Percentiles rank a stretch among this genome's conserved stretches.
Evolutionary conservation across 2,888 invertebrate genomes (phyloP).

Genomic region (Leptinotarsa rubiginosa): DNA sequence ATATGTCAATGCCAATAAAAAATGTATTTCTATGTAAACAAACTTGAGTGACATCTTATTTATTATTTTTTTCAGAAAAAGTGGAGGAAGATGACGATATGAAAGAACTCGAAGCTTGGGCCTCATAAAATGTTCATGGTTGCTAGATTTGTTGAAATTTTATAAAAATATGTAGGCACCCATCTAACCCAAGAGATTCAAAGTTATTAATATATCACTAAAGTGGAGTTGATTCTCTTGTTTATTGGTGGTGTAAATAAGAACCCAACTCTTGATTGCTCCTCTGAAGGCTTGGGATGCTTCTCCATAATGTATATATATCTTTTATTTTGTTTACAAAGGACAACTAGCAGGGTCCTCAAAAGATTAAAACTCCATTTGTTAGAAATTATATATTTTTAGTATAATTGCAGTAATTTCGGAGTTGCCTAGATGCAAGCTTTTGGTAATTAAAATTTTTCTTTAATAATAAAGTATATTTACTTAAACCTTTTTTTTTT

Average conservation of each 20-base stretch:
- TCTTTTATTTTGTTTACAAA: slow-evolving; percentile 5
- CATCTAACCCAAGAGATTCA: slow-evolving; percentile 16
- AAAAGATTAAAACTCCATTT: background rate
- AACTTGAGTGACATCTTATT: slow-evolving; percentile 20
- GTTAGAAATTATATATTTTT: background rate
- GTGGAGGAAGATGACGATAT: slow-evolving; percentile 79
- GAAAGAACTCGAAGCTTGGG: slow-evolving; percentile 82
- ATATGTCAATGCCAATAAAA: too few species aligned
- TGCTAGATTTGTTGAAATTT: slow-evolving; percentile 10
- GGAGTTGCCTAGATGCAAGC: background rate
- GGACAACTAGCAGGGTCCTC: background rate
- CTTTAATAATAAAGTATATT: slow-evolving; percentile 24
- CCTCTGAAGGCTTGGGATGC: slow-evolving; percentile 28
- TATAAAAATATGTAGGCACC: slow-evolving; percentile 26
- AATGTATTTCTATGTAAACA: too few species aligned
- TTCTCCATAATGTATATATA: slow-evolving; percentile 34
- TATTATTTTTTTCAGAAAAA: slow-evolving; percentile 69
- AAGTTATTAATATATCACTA: slow-evolving; percentile 26
- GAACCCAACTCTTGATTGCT: slow-evolving; percentile 2
- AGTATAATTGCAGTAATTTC: slow-evolving; percentile 11
- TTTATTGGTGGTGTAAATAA: slow-evolving; percentile 4
- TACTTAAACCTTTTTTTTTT: slow-evolving; percentile 11
- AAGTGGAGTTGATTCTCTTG: background rate
- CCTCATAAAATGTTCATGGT: slow-evolving; percentile 69
- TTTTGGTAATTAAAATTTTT: background rate